These are phyloP conservation scores for Mormyrus hasselquistii DNA, from an alignment of 2,797 vertebrate species.

Conservation along the genomic window DNA sequence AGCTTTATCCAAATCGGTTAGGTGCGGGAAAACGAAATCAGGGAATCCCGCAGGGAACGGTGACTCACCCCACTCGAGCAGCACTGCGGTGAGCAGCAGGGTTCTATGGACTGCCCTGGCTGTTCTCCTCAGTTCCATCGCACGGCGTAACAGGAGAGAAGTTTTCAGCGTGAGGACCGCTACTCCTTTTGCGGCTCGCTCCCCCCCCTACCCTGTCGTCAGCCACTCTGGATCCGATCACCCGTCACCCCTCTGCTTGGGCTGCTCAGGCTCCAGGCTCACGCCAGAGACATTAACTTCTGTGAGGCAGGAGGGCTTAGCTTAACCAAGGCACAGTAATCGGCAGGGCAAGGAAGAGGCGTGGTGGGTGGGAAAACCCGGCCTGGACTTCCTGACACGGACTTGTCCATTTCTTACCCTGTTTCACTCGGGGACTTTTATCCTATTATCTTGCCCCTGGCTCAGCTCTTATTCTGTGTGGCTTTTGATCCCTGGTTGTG, in stretches of 20 bases:
- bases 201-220: background rate
- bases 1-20: background rate
- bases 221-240: background rate
- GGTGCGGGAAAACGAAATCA: background rate
- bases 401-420: background rate
- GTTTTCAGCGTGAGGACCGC: background rate
- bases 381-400: background rate
- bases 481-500: background rate
- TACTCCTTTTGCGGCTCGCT: no score
- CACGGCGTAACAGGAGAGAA: background rate
- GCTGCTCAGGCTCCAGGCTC: background rate
- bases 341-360: background rate
- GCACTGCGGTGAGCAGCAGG: constrained; percentile 61
- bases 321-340: background rate
- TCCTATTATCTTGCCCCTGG: background rate
- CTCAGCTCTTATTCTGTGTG: background rate
- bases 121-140: constrained; percentile 55
- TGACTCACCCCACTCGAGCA: constrained; percentile 70
- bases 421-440: background rate
- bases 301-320: background rate
- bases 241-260: background rate
- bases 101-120: constrained; percentile 50
- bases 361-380: background rate
- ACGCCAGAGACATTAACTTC: background rate
- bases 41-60: background rate